Evolutionary conservation across 1,140 invertebrate genomes (phyloP).

Genomic region (Popillia japonica): DNA sequence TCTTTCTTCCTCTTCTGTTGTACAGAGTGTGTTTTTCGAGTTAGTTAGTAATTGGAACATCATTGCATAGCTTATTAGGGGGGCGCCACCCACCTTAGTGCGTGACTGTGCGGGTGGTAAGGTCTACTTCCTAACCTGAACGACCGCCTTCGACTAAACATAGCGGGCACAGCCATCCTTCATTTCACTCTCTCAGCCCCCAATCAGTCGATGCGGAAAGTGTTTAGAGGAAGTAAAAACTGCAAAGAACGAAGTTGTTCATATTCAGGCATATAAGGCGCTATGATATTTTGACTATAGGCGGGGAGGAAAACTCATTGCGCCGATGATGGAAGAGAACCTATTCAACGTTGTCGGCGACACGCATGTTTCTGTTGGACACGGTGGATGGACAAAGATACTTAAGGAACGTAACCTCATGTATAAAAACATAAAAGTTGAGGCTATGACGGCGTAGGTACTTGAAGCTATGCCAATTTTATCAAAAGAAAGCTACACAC

Average conservation of each 20-base stretch:
- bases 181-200: too few species aligned
- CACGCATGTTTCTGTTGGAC: slow-evolving; percentile 47
- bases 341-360: slow-evolving; percentile 50
- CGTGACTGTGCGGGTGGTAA: too few species aligned
- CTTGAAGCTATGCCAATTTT: slow-evolving; percentile 46
- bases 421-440: slow-evolving; percentile 49
- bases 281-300: slow-evolving; percentile 42
- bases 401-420: slow-evolving; percentile 42
- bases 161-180: too few species aligned
- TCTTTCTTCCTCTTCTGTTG: too few species aligned
- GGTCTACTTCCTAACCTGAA: too few species aligned
- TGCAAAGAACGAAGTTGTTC: slow-evolving; percentile 34
- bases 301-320: slow-evolving; percentile 45
- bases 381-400: slow-evolving; percentile 50
- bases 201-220: too few species aligned
- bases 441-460: slow-evolving; percentile 48
- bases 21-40: too few species aligned
- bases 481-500: slow-evolving; percentile 51
- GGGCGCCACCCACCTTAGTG: too few species aligned
- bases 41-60: too few species aligned
- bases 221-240: too few species aligned
- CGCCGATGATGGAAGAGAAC: slow-evolving; percentile 43
- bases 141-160: too few species aligned
- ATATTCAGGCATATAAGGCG: slow-evolving; percentile 36
- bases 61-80: too few species aligned